Evolutionary conservation across 2,797 vertebrate species (phyloP).

Genomic region (Chanos chanos): DNA sequence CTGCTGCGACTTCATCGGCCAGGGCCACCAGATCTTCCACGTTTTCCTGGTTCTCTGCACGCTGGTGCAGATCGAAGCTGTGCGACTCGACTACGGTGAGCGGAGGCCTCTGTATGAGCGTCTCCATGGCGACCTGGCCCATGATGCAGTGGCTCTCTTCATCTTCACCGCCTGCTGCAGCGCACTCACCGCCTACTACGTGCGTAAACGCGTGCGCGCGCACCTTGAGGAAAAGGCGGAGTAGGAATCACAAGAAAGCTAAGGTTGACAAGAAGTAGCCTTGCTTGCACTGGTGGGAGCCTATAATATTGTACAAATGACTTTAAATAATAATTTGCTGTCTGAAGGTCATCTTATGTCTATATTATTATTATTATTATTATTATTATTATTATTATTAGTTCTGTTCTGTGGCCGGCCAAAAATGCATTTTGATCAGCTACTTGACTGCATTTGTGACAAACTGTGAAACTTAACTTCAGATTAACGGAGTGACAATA

Average conservation of each 20-base stretch:
- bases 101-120: conserved; percentile 79
- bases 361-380: conserved; percentile 48
- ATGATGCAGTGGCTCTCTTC: conserved; percentile 83
- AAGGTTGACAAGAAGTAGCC: neutral
- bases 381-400: conserved; percentile 39
- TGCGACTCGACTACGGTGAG: conserved; percentile 83
- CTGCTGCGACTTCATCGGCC: conserved; percentile 86
- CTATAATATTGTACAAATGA: conserved; percentile 33
- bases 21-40: conserved; percentile 95
- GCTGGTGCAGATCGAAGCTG: conserved; percentile 86
- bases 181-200: conserved; percentile 78
- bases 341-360: conserved; percentile 41
- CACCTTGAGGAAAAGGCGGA: conserved; percentile 74
- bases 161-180: conserved; percentile 84
- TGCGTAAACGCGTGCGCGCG: conserved; percentile 76
- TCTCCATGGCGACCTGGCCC: conserved; percentile 78
- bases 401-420: conserved; percentile 57
- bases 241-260: conserved; percentile 37
- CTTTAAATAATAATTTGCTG: conserved; percentile 43
- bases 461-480: conserved; percentile 19
- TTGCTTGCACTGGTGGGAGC: conserved; percentile 44
- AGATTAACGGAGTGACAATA: conserved; percentile 1
- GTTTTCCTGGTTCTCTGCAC: conserved; percentile 88
- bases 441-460: conserved; percentile 25
- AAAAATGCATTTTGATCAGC: conserved; percentile 45